These are phyloP conservation scores for Uloborus diversus DNA, from an alignment of 1,140 invertebrate genomes.

Conservation along the genomic window DNA sequence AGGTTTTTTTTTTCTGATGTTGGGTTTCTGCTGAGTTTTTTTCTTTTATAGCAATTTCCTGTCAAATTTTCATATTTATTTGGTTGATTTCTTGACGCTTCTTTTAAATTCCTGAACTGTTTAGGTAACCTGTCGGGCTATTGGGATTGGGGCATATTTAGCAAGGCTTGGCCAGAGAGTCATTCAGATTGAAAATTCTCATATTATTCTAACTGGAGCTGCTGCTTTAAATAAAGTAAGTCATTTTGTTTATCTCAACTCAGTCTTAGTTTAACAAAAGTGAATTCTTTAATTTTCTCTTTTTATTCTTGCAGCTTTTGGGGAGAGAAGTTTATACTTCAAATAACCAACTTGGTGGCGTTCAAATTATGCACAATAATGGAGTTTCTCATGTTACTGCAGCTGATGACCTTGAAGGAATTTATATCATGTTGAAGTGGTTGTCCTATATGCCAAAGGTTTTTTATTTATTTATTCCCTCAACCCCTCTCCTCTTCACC, in stretches of 20 bases:
- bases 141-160: slow-evolving; percentile 98
- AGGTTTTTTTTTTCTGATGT: too few relatives aligned
- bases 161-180: slow-evolving; percentile 91
- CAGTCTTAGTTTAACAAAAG: too few relatives aligned
- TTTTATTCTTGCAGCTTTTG: slow-evolving; percentile 72
- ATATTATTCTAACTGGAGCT: slow-evolving; percentile 97
- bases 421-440: slow-evolving; percentile 83
- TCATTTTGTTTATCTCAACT: neutral
- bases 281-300: too few relatives aligned
- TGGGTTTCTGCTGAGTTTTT: too few relatives aligned
- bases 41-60: too few relatives aligned
- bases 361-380: slow-evolving; percentile 98
- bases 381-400: slow-evolving; percentile 94
- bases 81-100: too few relatives aligned
- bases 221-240: slow-evolving; percentile 91
- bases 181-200: slow-evolving; percentile 98
- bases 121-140: slow-evolving; percentile 91
- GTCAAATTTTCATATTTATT: too few relatives aligned
- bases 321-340: slow-evolving; percentile 97
- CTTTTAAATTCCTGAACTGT: too few relatives aligned
- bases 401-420: slow-evolving; percentile 89
- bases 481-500: too few relatives aligned
- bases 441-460: slow-evolving; percentile 72
- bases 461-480: too few relatives aligned
- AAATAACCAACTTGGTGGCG: slow-evolving; percentile 96